These are phyloP conservation scores for Bucorvus abyssinicus DNA, from an alignment of 2,797 vertebrate genomes.

Conservation along the genomic window DNA sequence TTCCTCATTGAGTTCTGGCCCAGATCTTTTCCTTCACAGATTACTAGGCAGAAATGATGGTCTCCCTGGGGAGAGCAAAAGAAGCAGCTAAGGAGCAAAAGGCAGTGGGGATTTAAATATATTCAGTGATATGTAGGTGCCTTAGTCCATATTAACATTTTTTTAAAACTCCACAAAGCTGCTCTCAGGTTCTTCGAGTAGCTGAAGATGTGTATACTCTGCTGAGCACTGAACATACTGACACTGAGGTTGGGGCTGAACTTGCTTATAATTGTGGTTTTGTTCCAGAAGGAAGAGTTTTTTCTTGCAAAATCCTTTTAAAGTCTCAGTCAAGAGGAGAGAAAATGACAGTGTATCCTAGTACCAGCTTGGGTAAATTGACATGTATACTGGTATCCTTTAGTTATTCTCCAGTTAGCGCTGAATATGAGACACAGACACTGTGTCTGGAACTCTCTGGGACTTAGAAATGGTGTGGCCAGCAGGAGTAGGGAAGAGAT, in stretches of 20 bases:
- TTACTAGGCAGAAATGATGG: not conserved
- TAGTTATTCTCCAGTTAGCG: not conserved
- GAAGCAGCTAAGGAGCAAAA: not conserved
- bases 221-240: not conserved
- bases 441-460: not conserved
- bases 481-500: too few species aligned
- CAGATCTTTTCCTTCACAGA: not conserved
- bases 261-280: not conserved
- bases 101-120: not conserved
- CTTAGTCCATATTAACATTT: not conserved
- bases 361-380: not conserved
- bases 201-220: not conserved
- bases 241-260: not conserved
- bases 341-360: not conserved
- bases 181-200: not conserved
- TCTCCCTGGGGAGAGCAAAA: not conserved
- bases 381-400: not conserved
- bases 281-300: not conserved
- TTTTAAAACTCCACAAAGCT: not conserved
- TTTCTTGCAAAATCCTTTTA: not conserved
- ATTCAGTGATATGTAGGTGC: not conserved
- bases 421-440: not conserved
- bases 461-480: too few species aligned
- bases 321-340: not conserved
- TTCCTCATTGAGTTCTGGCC: not conserved